Conservation (phyloP, 2,113 vertebrate species). For the Neolamprologus toae region DNA sequence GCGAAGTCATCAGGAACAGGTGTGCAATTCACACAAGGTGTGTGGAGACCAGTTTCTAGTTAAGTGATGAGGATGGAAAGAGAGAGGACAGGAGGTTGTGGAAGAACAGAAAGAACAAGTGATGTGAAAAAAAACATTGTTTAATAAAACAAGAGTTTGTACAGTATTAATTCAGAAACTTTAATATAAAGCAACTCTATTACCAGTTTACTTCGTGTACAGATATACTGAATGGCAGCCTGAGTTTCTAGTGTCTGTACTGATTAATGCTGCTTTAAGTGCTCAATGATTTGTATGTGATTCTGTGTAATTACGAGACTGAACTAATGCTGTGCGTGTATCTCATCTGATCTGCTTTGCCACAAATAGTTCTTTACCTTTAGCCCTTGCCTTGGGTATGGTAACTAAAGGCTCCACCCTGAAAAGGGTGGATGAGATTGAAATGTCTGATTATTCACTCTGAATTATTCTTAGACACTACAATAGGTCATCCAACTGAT, state of each 20-base stretch:
- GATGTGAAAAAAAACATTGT: not conserved
- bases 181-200: not conserved
- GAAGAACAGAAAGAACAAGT: rapidly evolving
- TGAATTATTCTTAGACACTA: not conserved
- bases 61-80: not conserved
- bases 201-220: not conserved
- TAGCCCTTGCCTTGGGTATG: not conserved
- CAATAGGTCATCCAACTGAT: not conserved
- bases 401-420: not conserved
- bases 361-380: not conserved
- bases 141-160: not conserved
- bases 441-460: not conserved
- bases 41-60: not conserved
- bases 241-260: not conserved
- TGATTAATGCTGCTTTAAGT: not conserved
- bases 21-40: not conserved
- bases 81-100: not conserved
- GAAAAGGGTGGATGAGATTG: not conserved
- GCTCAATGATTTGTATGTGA: not conserved
- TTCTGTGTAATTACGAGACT: not conserved
- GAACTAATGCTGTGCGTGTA: not conserved
- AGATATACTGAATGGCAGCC: not conserved
- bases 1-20: rapidly evolving
- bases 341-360: not conserved
- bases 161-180: not conserved